Conservation (phyloP, 2,797 vertebrate species). For the Xiphophorus birchmanni region DNA sequence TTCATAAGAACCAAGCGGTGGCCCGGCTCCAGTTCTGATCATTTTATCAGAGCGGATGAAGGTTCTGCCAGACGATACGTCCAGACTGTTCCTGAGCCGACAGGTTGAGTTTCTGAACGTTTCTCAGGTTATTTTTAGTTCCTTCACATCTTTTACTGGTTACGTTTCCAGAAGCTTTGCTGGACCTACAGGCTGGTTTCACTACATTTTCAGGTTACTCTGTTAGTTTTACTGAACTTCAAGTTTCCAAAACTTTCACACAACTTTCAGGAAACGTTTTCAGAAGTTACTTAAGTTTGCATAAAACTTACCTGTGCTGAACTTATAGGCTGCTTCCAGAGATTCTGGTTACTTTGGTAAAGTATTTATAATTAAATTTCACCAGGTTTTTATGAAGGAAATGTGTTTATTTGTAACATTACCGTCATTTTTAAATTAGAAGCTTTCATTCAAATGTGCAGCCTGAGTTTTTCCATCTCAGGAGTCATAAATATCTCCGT, state of each 20-base stretch:
- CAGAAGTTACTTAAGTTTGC: too few relatives aligned
- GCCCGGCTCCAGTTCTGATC: not conserved
- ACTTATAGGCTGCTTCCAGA: too few relatives aligned
- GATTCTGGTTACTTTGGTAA: not conserved
- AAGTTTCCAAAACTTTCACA: not conserved
- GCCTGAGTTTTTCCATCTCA: too few relatives aligned
- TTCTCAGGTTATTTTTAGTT: not conserved
- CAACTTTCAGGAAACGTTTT: not conserved
- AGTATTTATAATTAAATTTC: too few relatives aligned
- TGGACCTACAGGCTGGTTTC: too few relatives aligned
- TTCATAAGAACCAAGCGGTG: not conserved
- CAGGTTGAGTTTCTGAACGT: not conserved
- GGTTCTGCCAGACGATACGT: not conserved
- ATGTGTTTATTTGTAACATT: too few relatives aligned
- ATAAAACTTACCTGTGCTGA: not conserved
- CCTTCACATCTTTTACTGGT: not conserved
- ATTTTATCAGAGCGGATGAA: not conserved
- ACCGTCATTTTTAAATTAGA: too few relatives aligned
- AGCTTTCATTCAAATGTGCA: too few relatives aligned
- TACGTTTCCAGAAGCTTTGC: not conserved
- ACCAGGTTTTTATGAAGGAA: not conserved
- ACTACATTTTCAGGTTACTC: too few relatives aligned
- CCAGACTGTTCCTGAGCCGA: not conserved
- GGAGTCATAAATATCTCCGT: too few relatives aligned
- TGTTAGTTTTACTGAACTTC: too few relatives aligned